Evolutionary conservation across 1,140 invertebrate species (phyloP), one percentile per base, ranked within the genome.

Genomic region (Sycobia sp.): DNA sequence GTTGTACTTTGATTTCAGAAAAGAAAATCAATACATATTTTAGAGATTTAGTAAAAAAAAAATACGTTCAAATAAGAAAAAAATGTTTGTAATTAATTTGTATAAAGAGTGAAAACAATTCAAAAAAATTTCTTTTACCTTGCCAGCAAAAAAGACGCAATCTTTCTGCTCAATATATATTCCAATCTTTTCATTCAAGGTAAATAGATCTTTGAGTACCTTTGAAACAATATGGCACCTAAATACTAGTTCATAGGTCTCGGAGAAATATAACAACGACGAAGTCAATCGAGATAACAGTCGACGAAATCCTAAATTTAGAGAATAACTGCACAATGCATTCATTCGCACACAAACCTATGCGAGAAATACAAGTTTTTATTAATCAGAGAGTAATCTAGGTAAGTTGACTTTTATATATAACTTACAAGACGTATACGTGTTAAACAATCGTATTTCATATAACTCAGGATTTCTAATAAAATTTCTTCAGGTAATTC

Each of bases 401-500:
- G n/a, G 4, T 39, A 39, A 39, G 3, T 9, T 8, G 3, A 39
- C 14, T 39, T 4, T 39, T 23, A 38, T 22, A 25, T 16, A 2
- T 5, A 23, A 54, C 36, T 54, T 39, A 39, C 51, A 23, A 4
- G 20, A 4, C 51, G 51, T 39, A 54, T 20, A 54, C 25, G n/a
- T n/a, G 32, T n/a, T 23, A 54, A 39, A 1, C 4, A 25, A n/a
- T 38, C 20, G 27, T 32, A 54, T 16, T 54, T 27, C 14, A 54
- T 32, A 41, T 54, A 39, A 3, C 23, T 27, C 23, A 39, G 25
- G 14, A 54, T 54, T 4, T 4, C 16, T 41, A 44, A 38, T 41
- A 56, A 20, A n/a, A 56, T 32, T 56, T 56, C 59, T 14, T 61
- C 39, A 2, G 59, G 49, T n/a, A 61, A 61, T 34, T 61, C 20